phyloP scores from a whole-genome alignment of 2,888 invertebrate genomes.

The Dermolepida albohirtum region DNA sequence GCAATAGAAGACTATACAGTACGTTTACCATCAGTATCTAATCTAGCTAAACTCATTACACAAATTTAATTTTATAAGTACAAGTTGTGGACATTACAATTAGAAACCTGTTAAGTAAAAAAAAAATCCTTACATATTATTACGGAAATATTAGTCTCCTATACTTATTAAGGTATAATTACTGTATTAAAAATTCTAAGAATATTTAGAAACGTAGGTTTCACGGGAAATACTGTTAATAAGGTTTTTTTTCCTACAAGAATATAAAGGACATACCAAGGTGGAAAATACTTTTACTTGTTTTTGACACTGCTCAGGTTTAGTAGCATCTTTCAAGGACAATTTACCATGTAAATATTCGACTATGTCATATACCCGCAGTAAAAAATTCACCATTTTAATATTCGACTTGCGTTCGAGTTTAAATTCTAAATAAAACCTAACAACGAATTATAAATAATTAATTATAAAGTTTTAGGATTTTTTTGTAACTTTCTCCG shows the following conservation, averaged over 20 bases:
- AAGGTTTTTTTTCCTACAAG: slow-evolving; percentile 11
- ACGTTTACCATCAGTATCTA: no score
- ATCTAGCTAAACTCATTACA: no score
- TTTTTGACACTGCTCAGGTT: slow-evolving; percentile 36
- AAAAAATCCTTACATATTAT: no score
- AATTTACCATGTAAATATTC: slow-evolving; percentile 1
- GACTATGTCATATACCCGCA: background rate
- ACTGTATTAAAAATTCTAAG: no score
- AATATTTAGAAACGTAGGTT: background rate
- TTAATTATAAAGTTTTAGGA: slow-evolving; percentile 12
- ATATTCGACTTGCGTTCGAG: no score
- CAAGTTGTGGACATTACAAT: no score
- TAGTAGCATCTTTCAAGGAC: slow-evolving; percentile 36
- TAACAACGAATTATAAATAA: slow-evolving; percentile 6
- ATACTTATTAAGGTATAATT: no score
- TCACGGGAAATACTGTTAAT: background rate
- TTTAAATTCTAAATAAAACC: slow-evolving; percentile 8
- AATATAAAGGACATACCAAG: slow-evolving; percentile 43
- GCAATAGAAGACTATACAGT: no score
- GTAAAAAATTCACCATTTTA: no score
- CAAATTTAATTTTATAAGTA: no score
- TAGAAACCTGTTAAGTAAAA: no score
- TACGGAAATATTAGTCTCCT: no score
- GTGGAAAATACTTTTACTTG: slow-evolving; percentile 43
- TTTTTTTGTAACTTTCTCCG: slow-evolving; percentile 21